phyloP scores from a whole-genome alignment of 2,888 invertebrate genomes.

The Hedya salicella region DNA sequence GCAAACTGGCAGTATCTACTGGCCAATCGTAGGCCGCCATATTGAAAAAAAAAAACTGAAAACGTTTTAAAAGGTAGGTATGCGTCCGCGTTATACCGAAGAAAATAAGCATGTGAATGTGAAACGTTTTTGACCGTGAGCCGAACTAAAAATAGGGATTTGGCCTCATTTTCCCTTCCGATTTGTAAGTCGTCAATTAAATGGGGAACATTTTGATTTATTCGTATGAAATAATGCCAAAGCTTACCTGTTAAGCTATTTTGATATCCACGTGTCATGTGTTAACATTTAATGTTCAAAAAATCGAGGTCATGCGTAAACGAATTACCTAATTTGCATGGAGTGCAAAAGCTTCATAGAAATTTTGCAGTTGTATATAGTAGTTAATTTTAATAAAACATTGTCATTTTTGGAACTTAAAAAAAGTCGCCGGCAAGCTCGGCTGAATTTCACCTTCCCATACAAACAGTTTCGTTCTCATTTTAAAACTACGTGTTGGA shows the following conservation, averaged over 20 bases:
- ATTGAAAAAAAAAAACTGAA: slow-evolving; percentile 47
- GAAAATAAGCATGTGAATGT: slow-evolving; percentile 29
- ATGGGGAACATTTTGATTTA: slow-evolving; percentile 12
- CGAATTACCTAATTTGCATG: too few relatives aligned
- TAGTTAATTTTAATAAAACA: too few relatives aligned
- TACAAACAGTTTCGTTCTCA: too few relatives aligned
- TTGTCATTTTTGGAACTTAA: too few relatives aligned
- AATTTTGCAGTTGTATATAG: too few relatives aligned
- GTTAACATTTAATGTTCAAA: too few relatives aligned
- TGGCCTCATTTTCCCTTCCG: slow-evolving; percentile 32
- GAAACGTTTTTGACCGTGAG: slow-evolving; percentile 20
- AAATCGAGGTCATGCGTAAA: too few relatives aligned
- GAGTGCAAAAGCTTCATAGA: too few relatives aligned
- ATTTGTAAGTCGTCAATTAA: slow-evolving; percentile 17
- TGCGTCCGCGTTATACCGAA: slow-evolving; percentile 23
- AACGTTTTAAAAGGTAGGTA: too few relatives aligned
- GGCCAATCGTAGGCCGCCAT: slow-evolving; percentile 69
- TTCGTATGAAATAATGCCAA: slow-evolving; percentile 27
- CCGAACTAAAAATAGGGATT: slow-evolving; percentile 31
- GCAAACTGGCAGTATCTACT: slow-evolving; percentile 69
- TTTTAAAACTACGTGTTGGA: too few relatives aligned
- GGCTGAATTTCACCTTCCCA: too few relatives aligned
- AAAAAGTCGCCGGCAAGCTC: too few relatives aligned
- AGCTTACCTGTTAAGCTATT: slow-evolving; percentile 6
- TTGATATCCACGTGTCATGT: background rate